phyloP scores from a whole-genome alignment of 2,113 vertebrate species.

The Sander lucioperca region DNA sequence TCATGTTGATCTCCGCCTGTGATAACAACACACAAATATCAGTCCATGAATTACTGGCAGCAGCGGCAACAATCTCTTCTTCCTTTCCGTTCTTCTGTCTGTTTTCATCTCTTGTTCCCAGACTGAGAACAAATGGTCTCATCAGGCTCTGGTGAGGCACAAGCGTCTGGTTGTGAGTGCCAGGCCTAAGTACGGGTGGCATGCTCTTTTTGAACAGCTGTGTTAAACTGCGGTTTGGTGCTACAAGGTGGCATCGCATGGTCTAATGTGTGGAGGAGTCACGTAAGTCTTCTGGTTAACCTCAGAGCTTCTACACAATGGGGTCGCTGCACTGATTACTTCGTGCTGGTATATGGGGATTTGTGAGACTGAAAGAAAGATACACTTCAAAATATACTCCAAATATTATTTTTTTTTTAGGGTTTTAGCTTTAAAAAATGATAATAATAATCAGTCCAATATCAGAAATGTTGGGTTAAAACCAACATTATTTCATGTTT shows the following conservation, averaged over 20 bases:
- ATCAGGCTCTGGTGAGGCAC: slow-evolving; percentile 44
- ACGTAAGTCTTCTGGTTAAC: slow-evolving; percentile 59
- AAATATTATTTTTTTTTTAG: background rate
- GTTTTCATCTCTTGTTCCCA: slow-evolving; percentile 57
- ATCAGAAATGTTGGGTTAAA: background rate
- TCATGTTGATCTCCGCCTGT: slow-evolving; percentile 38
- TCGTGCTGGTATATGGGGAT: slow-evolving; percentile 24
- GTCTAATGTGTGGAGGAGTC: slow-evolving; percentile 48
- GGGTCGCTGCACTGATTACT: slow-evolving; percentile 5
- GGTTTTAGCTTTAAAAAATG: background rate
- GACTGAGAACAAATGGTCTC: slow-evolving; percentile 64
- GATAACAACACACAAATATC: slow-evolving; percentile 76
- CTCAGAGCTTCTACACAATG: slow-evolving; percentile 49
- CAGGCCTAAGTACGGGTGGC: slow-evolving; percentile 64
- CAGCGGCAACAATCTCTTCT: slow-evolving; percentile 51
- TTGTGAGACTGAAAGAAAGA: background rate
- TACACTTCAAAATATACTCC: background rate
- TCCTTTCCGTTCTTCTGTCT: slow-evolving; percentile 33
- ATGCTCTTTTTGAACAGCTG: slow-evolving; percentile 48
- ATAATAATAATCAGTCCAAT: background rate
- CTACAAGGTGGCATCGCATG: slow-evolving; percentile 61
- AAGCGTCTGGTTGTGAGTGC: slow-evolving; percentile 54
- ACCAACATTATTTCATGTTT: slow-evolving; percentile 14
- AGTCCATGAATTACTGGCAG: slow-evolving; percentile 63
- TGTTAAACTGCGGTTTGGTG: slow-evolving; percentile 35